Base-by-base conservation (phyloP, 2,797 vertebrate genomes). In the Astyanax mexicanus region DNA sequence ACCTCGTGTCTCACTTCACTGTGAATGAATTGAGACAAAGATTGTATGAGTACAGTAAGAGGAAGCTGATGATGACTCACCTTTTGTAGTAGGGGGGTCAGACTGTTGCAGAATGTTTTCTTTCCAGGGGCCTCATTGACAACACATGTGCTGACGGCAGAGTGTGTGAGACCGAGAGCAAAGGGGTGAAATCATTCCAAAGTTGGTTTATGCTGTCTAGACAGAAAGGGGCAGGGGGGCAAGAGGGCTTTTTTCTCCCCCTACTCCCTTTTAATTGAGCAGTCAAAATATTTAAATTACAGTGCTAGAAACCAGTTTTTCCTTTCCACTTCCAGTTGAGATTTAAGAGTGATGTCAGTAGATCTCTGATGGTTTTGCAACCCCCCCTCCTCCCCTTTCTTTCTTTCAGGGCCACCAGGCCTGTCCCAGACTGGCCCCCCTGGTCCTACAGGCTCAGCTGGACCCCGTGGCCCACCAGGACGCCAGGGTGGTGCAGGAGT, bases 381-480 rank as follows among this genome's bases (percentile, higher is more conserved):
- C 52, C 74, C 21, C 80, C 47, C n/a, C 69, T 45, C n/a, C 45
- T 6, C 3, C 6, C 83, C 12, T 61, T 23, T 25, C 17, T 74
- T 21, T 38, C 40, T 72, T 73, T 77, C 88, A 99, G 98, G 98
- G 88, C 95, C 95, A 85, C 95, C 91, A 90, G 98, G 98, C 84
- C 95, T 97, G 87, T 98, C 97, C 25, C 95, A 96, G 92, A 94
- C 93, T 0, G 98, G 98, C 76, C 91, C 97, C 79, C 92, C 96
- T 69, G 98, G 98, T 86, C 84, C 96, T 80, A 80, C 94, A 88
- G 98, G 98, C 84, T 95, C 96, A 68, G 51, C 94, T 85, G 98
- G 98, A 72, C 89, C 96, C 60, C 95, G 96, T 76, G 98, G 98
- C 15, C 95, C 96, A 0, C 92, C 96, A 75, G 97, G 98, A 85